Evolutionary conservation across 2,888 invertebrate genomes (phyloP), one percentile per base, ranked within the genome.

Genomic region (Phrixothrix hirtus): DNA sequence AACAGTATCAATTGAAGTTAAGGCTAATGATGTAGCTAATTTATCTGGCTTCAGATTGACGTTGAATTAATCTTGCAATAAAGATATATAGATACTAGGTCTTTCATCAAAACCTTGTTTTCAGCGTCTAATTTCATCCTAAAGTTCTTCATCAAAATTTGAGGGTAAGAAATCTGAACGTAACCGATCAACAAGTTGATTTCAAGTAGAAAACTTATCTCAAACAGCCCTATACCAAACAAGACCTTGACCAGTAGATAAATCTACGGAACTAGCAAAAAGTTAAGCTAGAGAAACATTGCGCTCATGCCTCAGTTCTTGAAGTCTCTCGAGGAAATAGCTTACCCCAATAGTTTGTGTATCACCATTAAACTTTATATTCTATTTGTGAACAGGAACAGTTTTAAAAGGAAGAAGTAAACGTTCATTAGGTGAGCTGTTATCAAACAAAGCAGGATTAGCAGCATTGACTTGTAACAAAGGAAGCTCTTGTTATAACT

Each of bases 211-310:
- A 13, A 37, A 9, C 1, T n/a, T 6, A 21, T 44, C n/a, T 12
- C 31, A 26, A 2, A 25, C 41, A 5, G 62, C 45, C 2, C 61
- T n/a, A 17, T 47, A 62, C 62, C 63, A 63, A 6, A 57, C 41
- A 6, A 56, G 30, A 1, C 59, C 62, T 7, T 45, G 35, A 6
- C 57, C 59, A 2, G 26, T 25, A 29, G 63, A 59, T 1, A 64
- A 26, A n/a, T 62, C 60, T 0, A 50, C 38, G 1, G 59, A 55
- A n/a, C 55, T 50, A 1, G 36, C 30, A 21, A 51, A 55, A 10
- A 62, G 26, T n/a, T 61, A 53, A 0, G 30, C 11, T 10, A 51
- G 29, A 1, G 54, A 32, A 3, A 60, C 31, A 2, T 52, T 51
- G 5, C 64, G 43, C 1, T 59, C 54, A 7, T 17, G n/a, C 3